phyloP scores from a whole-genome alignment of 2,113 vertebrate species.

The Ammodytes marinus region DNA sequence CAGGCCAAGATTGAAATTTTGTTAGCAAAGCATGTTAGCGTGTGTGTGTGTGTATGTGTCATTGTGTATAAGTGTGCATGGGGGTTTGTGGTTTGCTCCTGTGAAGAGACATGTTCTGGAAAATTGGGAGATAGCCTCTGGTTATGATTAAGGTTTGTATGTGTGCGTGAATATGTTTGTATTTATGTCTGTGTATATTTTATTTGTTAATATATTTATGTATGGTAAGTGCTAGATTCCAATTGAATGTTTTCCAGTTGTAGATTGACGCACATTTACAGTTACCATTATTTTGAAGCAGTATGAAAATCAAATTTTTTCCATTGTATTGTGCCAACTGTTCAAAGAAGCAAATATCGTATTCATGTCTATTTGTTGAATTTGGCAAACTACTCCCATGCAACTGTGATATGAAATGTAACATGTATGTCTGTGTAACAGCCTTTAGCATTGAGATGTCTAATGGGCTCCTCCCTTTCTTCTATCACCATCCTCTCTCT shows the following conservation, averaged over 20 bases:
- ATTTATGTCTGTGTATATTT: neutral
- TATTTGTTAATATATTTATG: constrained; percentile 33
- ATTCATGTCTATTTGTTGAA: constrained; percentile 30
- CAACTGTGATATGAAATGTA: constrained; percentile 32
- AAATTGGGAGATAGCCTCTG: constrained; percentile 57
- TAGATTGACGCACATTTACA: constrained; percentile 3
- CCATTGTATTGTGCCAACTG: constrained; percentile 24
- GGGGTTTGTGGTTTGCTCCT: constrained; percentile 42
- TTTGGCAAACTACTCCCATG: constrained; percentile 18
- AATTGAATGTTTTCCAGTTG: constrained; percentile 14
- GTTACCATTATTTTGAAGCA: neutral
- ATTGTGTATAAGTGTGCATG: neutral
- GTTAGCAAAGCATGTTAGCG: constrained; percentile 34
- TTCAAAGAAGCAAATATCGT: constrained; percentile 21
- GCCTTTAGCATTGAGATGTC: constrained; percentile 57
- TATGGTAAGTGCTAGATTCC: constrained; percentile 3
- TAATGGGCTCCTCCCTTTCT: constrained; percentile 63
- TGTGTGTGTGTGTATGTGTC: neutral
- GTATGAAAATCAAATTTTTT: neutral
- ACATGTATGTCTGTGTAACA: constrained; percentile 52
- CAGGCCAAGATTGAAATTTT: constrained; percentile 61
- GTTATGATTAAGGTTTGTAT: constrained; percentile 49
- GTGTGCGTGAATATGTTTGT: neutral
- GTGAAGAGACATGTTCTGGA: constrained; percentile 33
- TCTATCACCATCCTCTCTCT: constrained; percentile 58